Conservation (phyloP, 2,888 invertebrate genomes). For the Herminia tarsipennalis region DNA sequence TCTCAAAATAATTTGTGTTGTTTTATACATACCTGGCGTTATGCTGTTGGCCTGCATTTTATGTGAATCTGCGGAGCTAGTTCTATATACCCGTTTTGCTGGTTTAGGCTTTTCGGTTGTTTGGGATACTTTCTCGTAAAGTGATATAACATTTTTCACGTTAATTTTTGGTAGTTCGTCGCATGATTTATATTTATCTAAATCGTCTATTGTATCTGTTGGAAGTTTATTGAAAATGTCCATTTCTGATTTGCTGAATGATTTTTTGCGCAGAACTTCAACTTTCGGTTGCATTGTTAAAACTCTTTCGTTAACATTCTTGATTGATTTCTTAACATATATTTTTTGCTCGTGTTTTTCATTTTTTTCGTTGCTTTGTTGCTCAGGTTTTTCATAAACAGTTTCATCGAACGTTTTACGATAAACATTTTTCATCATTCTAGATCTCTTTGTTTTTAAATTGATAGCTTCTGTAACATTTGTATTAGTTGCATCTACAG, state of each 20-base stretch:
- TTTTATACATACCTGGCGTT: conserved; percentile 60
- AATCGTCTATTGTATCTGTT: conserved; percentile 50
- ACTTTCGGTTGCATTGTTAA: conserved; percentile 14
- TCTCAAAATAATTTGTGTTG: not conserved
- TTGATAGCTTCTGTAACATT: conserved; percentile 27
- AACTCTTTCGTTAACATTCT: conserved; percentile 43
- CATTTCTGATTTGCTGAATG: conserved; percentile 81
- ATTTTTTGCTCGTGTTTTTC: conserved; percentile 25
- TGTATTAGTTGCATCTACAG: conserved; percentile 19
- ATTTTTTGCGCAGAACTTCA: conserved; percentile 58
- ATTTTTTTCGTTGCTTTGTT: conserved; percentile 8
- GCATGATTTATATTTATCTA: conserved; percentile 76
- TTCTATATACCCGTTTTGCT: conserved; percentile 47
- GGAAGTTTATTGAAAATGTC: conserved; percentile 76
- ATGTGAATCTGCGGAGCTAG: conserved; percentile 53
- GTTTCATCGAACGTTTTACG: conserved; percentile 59
- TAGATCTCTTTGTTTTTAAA: conserved; percentile 59
- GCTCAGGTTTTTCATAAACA: conserved; percentile 27
- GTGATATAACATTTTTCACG: conserved; percentile 74
- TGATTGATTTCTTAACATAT: conserved; percentile 40
- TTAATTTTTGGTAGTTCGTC: conserved; percentile 77
- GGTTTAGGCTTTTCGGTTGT: conserved; percentile 51
- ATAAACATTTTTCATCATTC: conserved; percentile 47
- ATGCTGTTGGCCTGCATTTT: conserved; percentile 58
- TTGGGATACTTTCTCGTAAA: conserved; percentile 75